Evolutionary conservation across 2,888 invertebrate genomes (phyloP).

Genomic region (Pedicia rivosa): DNA sequence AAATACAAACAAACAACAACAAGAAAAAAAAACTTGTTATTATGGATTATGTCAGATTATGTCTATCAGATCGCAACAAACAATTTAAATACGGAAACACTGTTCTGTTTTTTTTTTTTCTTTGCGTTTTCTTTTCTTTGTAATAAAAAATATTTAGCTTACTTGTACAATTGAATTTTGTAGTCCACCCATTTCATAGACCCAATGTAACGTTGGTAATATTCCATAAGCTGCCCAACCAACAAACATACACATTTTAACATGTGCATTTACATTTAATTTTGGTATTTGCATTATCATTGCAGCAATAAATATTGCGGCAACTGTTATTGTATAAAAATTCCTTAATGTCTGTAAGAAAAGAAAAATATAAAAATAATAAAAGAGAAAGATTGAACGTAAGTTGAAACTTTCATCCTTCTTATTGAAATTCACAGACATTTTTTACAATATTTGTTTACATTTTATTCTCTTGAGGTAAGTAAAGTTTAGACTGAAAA

Average conservation of each 20-base stretch:
- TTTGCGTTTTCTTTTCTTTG: too few species aligned
- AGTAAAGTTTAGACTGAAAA: too few species aligned
- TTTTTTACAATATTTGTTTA: too few species aligned
- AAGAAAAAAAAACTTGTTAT: too few species aligned
- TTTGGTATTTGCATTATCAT: slow-evolving; percentile 65
- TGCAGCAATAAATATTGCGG: slow-evolving; percentile 62
- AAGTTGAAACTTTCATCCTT: too few species aligned
- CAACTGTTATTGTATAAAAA: slow-evolving; percentile 70
- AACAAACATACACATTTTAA: slow-evolving; percentile 66
- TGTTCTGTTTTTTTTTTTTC: too few species aligned
- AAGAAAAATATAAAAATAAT: slow-evolving; percentile 9
- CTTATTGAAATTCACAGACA: too few species aligned
- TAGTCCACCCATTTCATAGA: slow-evolving; percentile 73
- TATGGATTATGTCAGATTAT: too few species aligned
- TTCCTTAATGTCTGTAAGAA: slow-evolving; percentile 51
- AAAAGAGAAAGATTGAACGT: too few species aligned
- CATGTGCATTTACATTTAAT: slow-evolving; percentile 49
- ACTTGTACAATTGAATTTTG: slow-evolving; percentile 72
- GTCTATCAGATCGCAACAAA: not conserved
- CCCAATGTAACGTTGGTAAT: slow-evolving; percentile 85
- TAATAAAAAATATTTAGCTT: slow-evolving; percentile 21
- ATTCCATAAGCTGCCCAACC: slow-evolving; percentile 83
- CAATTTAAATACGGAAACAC: too few species aligned
- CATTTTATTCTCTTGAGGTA: too few species aligned
- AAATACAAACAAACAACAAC: too few species aligned